Evolutionary conservation across 2,888 invertebrate genomes (phyloP).

Genomic region (Rhynchonema sp.): DNA sequence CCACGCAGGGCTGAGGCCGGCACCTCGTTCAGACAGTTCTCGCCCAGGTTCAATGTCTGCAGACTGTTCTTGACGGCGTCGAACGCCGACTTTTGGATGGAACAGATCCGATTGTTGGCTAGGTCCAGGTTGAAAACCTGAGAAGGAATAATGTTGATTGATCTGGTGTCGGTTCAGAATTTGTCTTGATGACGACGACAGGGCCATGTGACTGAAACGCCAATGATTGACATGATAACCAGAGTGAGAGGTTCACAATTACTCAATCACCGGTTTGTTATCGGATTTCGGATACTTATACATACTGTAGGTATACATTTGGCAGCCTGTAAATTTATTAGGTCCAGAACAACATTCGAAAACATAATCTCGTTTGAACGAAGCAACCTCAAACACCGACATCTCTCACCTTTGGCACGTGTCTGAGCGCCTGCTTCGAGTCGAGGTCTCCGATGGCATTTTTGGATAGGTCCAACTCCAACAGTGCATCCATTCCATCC

Average conservation of each 20-base stretch:
- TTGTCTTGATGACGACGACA: too few species aligned
- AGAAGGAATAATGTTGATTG: too few species aligned
- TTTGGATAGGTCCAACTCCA: conserved; percentile 21
- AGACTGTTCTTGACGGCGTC: conserved; percentile 20
- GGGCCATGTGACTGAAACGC: too few species aligned
- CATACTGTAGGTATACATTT: too few species aligned
- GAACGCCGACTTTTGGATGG: conserved; percentile 20
- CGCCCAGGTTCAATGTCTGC: conserved; percentile 24
- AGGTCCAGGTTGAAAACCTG: conserved; percentile 16
- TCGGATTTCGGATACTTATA: too few species aligned
- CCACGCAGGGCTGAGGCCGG: conserved; percentile 21
- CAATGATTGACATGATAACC: too few species aligned
- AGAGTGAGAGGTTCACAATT: too few species aligned
- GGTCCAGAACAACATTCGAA: too few species aligned
- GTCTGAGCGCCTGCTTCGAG: conserved; percentile 14
- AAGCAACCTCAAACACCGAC: background rate
- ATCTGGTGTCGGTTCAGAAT: too few species aligned
- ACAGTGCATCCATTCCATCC: conserved; percentile 13
- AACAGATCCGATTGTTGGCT: conserved; percentile 20
- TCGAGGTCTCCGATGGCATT: conserved; percentile 20
- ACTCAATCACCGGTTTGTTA: too few species aligned
- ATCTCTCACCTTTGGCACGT: conserved; percentile 18
- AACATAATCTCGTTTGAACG: too few species aligned
- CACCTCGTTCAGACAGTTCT: conserved; percentile 15
- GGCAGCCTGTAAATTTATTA: too few species aligned